Conservation (phyloP, 2,888 invertebrate species). For the Allophyes oxyacanthae region DNA sequence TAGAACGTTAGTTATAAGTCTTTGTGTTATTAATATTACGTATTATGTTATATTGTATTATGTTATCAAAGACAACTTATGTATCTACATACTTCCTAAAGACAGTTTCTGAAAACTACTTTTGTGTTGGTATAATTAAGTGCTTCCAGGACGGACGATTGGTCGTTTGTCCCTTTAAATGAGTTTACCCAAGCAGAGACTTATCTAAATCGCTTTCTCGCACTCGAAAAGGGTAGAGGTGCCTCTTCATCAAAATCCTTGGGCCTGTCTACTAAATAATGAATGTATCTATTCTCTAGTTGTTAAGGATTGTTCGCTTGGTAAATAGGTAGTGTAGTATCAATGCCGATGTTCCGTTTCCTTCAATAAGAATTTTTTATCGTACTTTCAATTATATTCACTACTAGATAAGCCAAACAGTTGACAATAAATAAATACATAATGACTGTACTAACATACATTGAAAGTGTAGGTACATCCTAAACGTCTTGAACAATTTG, state of each 20-base stretch:
- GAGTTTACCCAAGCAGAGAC: slow-evolving; percentile 44
- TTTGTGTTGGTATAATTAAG: slow-evolving; percentile 40
- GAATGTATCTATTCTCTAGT: slow-evolving; percentile 14
- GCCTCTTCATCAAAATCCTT: slow-evolving; percentile 44
- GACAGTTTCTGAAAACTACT: slow-evolving; percentile 28
- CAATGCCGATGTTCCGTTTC: background rate
- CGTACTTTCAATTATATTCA: no score
- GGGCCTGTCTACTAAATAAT: slow-evolving; percentile 28
- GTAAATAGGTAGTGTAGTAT: slow-evolving; percentile 7
- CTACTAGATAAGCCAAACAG: no score
- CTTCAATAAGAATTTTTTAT: background rate
- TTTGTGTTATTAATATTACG: slow-evolving; percentile 5
- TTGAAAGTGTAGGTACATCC: no score
- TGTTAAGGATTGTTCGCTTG: slow-evolving; percentile 12
- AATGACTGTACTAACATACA: no score
- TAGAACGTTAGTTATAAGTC: background rate
- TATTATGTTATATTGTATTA: no score
- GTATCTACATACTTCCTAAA: slow-evolving; percentile 12
- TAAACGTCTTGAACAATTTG: no score
- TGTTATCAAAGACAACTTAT: slow-evolving; percentile 7
- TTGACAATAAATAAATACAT: no score
- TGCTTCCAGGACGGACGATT: slow-evolving; percentile 34
- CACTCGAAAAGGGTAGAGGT: slow-evolving; percentile 39
- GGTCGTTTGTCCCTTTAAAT: slow-evolving; percentile 46
- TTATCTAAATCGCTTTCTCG: slow-evolving; percentile 48